Conservation (phyloP, 2,113 vertebrate genomes). For the Eptesicus fuscus region DNA sequence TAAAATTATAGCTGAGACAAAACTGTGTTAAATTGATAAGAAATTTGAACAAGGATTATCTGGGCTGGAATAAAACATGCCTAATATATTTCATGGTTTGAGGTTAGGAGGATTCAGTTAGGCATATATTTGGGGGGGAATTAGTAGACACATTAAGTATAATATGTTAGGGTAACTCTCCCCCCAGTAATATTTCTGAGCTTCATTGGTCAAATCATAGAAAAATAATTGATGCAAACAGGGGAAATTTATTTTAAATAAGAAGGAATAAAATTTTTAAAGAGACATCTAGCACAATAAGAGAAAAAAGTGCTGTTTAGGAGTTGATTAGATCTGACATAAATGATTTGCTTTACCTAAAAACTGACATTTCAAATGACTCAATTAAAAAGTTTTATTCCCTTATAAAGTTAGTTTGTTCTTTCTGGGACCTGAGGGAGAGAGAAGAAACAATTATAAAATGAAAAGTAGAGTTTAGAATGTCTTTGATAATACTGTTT, state of each 20-base stretch:
- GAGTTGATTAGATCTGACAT: not conserved
- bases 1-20: not conserved
- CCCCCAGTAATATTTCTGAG: not conserved
- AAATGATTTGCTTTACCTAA: slow-evolving; percentile 13
- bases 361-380: not conserved
- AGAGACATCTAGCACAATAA: not conserved
- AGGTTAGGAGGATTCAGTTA: not conserved
- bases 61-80: not conserved
- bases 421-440: not conserved
- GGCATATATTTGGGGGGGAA: not conserved
- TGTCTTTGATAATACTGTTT: slow-evolving; percentile 47
- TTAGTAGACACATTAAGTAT: not conserved
- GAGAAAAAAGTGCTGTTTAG: not conserved
- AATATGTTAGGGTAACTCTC: not conserved
- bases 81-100: not conserved
- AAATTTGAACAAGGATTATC: not conserved
- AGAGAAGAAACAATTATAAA: slow-evolving; percentile 43
- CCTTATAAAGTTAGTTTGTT: not conserved
- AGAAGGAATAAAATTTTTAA: not conserved
- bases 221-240: not conserved
- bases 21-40: not conserved
- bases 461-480: slow-evolving; percentile 22
- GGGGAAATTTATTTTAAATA: not conserved
- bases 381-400: not conserved
- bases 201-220: not conserved